Evolutionary conservation across 2,113 vertebrate genomes (phyloP), one percentile per base, ranked within the genome.

Genomic region (Pimephales promelas): DNA sequence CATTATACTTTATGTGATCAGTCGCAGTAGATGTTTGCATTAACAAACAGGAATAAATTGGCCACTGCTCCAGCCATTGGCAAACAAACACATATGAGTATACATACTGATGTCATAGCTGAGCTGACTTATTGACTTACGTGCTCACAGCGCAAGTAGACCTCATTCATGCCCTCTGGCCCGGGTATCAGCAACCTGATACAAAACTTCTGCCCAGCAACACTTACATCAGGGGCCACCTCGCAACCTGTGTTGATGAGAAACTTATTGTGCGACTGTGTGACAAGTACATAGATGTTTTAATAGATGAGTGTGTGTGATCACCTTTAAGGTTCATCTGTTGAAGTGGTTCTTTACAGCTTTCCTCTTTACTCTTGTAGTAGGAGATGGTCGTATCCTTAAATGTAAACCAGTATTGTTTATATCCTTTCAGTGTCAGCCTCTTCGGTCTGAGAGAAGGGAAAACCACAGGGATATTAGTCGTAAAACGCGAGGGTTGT

Each of bases 321-420:
- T 74, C n/a, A 95, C 95, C 94, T 88, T 94, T 94, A 61, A 96
- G 92, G 74, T 92, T 93, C 80, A 96, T 93, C 83, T 95, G 92
- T 68, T 95, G 93, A 24, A 95, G 86, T 5, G 95, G 94, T 10
- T 96, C 95, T 24, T 93, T 94, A 0, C 90, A 88, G 2, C 93
- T 89, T 68, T 95, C 94, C 0, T 95, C 93, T 47, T 92, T 93
- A 84, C 90, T 95, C 86, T 95, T 95, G 57, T 93, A 95, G 87
- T 94, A 96, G 26, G 93, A 95, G 83, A 96, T 85, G 0, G 90
- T 90, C 22, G 92, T 95, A 72, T 94, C 94, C 73, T 96, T 96
- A 83, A 96, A 95, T 24, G 93, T 86, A 64, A 95, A 95, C 95
- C 95, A 96, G 87, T 93, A 91, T 88, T 95, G 94, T 88, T 95